A percentile compares a stretch with the other conserved stretches of the same genome.
Conservation (phyloP, 2,113 vertebrate genomes). For the Pteropus alecto region DNA sequence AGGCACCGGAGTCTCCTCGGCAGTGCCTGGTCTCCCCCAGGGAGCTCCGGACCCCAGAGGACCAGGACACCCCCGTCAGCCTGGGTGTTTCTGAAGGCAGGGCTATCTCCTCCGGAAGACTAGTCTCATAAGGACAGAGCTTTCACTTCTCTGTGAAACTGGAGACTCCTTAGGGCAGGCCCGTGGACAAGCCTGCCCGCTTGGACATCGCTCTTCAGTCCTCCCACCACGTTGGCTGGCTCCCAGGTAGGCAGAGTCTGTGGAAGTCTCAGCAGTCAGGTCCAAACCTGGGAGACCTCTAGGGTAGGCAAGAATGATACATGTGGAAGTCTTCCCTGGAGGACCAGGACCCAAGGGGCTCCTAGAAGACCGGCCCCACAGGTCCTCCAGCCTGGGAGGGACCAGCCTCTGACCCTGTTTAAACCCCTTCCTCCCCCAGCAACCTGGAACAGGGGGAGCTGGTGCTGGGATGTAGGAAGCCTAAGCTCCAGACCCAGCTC, state of each 20-base stretch:
- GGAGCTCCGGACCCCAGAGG: background rate
- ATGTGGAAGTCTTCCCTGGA: background rate
- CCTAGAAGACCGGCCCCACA: background rate
- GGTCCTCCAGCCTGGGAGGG: background rate
- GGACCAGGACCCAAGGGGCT: background rate
- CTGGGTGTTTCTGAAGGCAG: background rate
- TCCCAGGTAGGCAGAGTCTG: background rate
- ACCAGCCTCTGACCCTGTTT: too few relatives aligned
- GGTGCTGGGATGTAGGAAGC: background rate
- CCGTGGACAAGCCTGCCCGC: rapidly evolving
- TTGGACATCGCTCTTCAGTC: background rate
- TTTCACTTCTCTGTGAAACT: background rate
- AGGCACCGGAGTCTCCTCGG: background rate
- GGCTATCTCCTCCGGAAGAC: background rate
- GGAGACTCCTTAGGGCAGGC: too few relatives aligned
- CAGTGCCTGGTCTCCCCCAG: background rate
- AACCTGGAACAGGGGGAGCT: background rate
- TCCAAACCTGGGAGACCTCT: background rate
- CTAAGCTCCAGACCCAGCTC: background rate
- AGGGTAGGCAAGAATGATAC: background rate
- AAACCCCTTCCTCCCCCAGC: background rate
- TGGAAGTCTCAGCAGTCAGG: background rate
- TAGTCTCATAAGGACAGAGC: background rate
- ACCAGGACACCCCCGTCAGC: too few relatives aligned
- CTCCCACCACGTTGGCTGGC: background rate